phyloP scores from a whole-genome alignment of 2,113 vertebrate species.

The Emydocephalus ijimae region DNA sequence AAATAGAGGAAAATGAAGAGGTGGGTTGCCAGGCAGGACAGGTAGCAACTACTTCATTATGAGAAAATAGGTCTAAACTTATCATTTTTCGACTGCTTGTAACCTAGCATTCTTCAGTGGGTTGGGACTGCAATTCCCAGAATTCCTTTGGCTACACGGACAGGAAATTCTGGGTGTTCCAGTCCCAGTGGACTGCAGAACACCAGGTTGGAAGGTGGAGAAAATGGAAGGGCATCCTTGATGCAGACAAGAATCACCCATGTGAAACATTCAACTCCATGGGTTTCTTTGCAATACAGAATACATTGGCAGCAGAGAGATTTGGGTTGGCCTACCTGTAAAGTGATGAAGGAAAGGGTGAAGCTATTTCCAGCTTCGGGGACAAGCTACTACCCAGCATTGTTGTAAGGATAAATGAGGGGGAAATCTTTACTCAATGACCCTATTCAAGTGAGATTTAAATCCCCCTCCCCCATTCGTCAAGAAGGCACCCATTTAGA shows the following conservation, averaged over 20 bases:
- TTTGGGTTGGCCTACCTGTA: not conserved
- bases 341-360: not conserved
- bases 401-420: not conserved
- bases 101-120: not conserved
- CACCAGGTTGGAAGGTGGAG: not conserved
- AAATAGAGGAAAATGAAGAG: not conserved
- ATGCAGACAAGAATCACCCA: not conserved
- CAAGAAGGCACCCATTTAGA: not conserved
- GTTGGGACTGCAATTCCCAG: not conserved
- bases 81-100: accelerated
- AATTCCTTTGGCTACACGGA: not conserved
- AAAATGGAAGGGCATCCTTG: not conserved
- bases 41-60: accelerated
- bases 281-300: not conserved
- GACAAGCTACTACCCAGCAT: not conserved
- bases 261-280: not conserved
- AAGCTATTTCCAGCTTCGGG: not conserved
- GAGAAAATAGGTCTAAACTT: accelerated
- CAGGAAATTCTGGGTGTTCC: not conserved
- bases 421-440: not conserved
- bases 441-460: not conserved
- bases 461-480: not conserved
- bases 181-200: not conserved
- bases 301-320: not conserved
- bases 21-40: accelerated